These are phyloP conservation scores for Latrodectus elegans DNA, from an alignment of 2,888 invertebrate genomes.

Conservation along the genomic window DNA sequence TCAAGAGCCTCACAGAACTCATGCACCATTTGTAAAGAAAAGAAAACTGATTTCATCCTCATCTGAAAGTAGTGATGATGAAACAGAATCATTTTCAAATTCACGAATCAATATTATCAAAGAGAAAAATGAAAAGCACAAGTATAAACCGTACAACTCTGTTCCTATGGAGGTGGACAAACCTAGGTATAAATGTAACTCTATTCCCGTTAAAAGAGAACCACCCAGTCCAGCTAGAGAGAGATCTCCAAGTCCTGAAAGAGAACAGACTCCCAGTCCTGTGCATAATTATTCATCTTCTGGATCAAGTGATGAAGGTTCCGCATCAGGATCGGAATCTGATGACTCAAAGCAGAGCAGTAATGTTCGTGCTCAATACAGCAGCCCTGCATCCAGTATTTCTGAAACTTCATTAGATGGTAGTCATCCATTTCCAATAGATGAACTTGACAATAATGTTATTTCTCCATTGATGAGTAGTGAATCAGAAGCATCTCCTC, in stretches of 20 bases:
- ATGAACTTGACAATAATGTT: not conserved
- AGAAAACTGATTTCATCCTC: slow-evolving; percentile 18
- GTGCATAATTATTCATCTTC: not conserved
- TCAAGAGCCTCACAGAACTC: slow-evolving; percentile 12
- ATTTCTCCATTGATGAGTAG: slow-evolving; percentile 9
- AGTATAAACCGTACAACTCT: slow-evolving; percentile 9
- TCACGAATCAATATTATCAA: slow-evolving; percentile 29
- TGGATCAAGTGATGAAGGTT: not conserved
- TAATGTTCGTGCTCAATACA: slow-evolving; percentile 34
- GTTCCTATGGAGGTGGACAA: not conserved
- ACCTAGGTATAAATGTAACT: not conserved
- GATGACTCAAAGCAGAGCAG: slow-evolving; percentile 47
- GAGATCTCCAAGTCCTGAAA: slow-evolving; percentile 6
- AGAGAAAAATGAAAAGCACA: slow-evolving; percentile 43
- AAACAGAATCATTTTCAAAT: slow-evolving; percentile 9
- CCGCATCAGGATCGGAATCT: slow-evolving; percentile 31
- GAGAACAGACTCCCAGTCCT: not conserved
- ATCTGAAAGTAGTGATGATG: slow-evolving; percentile 34
- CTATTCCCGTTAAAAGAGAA: not conserved
- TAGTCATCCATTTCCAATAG: slow-evolving; percentile 52
- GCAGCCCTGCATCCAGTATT: slow-evolving; percentile 70
- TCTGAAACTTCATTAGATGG: slow-evolving; percentile 62
- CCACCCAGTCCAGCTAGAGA: slow-evolving; percentile 1
- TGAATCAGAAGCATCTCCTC: slow-evolving; percentile 11
- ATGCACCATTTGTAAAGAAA: slow-evolving; percentile 40